Conservation (phyloP, 2,888 invertebrate genomes). For the Leptinotarsa peninsularis region DNA sequence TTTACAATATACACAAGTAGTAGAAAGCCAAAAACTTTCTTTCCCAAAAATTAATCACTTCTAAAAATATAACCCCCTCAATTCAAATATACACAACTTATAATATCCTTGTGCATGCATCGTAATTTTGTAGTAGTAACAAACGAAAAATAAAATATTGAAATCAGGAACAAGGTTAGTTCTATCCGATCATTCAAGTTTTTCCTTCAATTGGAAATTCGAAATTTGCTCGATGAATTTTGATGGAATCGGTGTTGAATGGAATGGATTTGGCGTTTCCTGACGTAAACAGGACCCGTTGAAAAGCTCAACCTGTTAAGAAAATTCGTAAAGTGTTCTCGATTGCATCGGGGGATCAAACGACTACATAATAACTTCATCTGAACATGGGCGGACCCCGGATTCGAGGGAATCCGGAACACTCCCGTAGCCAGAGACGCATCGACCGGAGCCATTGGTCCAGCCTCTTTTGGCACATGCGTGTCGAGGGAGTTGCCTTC, state of each 20-base stretch:
- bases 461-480: conserved; percentile 20
- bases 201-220: too few species aligned
- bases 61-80: too few species aligned
- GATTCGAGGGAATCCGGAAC: conserved; percentile 15
- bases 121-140: too few species aligned
- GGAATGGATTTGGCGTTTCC: not conserved
- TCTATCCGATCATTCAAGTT: too few species aligned
- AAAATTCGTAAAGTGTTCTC: conserved; percentile 1
- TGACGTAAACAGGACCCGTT: not conserved
- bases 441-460: conserved; percentile 28
- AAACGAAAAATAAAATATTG: too few species aligned
- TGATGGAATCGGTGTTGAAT: not conserved
- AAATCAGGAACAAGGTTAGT: too few species aligned
- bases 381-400: conserved; percentile 61
- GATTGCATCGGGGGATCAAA: conserved; percentile 30
- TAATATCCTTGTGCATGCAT: too few species aligned
- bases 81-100: too few species aligned
- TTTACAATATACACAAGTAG: too few species aligned
- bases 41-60: too few species aligned
- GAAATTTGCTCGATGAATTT: too few species aligned
- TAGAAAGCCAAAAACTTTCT: too few species aligned
- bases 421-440: conserved; percentile 20
- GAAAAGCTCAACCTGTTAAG: not conserved
- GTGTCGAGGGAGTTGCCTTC: conserved; percentile 14
- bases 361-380: conserved; percentile 61